Percentiles rank a stretch among this genome's conserved stretches.
Evolutionary conservation across 1,140 invertebrate genomes (phyloP).

Genomic region (Drosophila dunni): DNA sequence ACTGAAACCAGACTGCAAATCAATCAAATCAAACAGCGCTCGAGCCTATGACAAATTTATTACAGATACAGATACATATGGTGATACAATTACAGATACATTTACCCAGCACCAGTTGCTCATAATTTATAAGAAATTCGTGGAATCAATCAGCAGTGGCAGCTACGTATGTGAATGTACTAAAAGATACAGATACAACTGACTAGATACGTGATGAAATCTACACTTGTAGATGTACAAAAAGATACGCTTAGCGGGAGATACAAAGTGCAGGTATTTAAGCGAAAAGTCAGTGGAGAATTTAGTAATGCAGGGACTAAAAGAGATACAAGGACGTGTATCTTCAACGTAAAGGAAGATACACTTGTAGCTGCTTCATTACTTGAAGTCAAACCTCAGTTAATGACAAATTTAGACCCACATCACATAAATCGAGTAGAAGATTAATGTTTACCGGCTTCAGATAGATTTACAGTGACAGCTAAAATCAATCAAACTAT

Average conservation of each 20-base stretch:
- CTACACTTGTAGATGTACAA: no score
- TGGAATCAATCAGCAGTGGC: background rate
- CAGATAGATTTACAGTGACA: background rate
- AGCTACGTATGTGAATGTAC: constrained; percentile 1
- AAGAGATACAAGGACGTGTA: background rate
- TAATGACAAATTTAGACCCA: background rate
- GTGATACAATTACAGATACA: constrained; percentile 3
- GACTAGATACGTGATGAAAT: no score
- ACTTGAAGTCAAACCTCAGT: no score
- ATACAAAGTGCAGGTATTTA: no score
- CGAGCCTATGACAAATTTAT: constrained; percentile 33
- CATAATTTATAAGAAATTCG: no score
- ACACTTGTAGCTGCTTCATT: no score
- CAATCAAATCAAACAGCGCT: constrained; percentile 39
- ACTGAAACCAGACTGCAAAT: constrained; percentile 22
- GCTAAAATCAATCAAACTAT: constrained; percentile 1
- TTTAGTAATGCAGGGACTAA: no score
- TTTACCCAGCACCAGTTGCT: background rate
- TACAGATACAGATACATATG: constrained; percentile 6
- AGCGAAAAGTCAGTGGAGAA: no score
- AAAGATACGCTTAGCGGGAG: no score
- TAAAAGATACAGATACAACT: background rate
- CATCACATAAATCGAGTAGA: no score
- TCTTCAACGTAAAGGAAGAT: background rate
- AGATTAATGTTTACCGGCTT: background rate